A percentile compares a stretch with the other conserved stretches of the same genome.
These are phyloP conservation scores for Engraulis encrasicolus DNA, from an alignment of 2,113 vertebrate species.

Conservation along the genomic window DNA sequence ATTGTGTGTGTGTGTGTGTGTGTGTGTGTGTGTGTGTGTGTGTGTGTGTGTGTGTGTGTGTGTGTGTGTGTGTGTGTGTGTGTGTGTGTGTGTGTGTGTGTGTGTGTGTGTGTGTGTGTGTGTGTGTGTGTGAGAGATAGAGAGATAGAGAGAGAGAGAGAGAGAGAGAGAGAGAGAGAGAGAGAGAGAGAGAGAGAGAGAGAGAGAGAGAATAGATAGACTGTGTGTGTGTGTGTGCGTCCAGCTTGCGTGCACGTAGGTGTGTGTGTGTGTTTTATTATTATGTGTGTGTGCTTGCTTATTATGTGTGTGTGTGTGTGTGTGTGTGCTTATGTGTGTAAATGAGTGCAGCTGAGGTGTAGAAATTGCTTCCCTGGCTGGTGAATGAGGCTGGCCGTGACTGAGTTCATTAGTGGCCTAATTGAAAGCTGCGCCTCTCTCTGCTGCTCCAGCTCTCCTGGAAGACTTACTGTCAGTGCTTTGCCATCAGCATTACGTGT, in stretches of 20 bases:
- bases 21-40: slow-evolving; percentile 4
- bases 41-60: not conserved
- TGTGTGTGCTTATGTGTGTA: too few species aligned
- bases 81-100: slow-evolving; percentile 6
- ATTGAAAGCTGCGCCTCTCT: slow-evolving; percentile 57
- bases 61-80: not conserved
- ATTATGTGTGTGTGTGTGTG: slow-evolving; percentile 14
- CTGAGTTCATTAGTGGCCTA: slow-evolving; percentile 61
- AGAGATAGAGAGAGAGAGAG: too few species aligned
- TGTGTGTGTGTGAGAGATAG: too few species aligned
- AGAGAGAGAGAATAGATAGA: too few species aligned
- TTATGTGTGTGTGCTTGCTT: not conserved
- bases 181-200: too few species aligned
- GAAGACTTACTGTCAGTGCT: not conserved
- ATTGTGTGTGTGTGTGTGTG: not conserved
- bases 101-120: not conserved
- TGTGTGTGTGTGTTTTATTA: not conserved
- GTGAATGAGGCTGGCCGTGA: slow-evolving; percentile 50
- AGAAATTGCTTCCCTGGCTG: slow-evolving; percentile 58
- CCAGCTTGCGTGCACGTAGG: not conserved
- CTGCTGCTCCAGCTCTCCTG: not conserved
- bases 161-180: not conserved
- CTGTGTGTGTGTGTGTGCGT: not conserved
- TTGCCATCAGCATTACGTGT: too few species aligned
- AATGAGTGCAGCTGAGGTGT: slow-evolving; percentile 42